Base-by-base conservation (phyloP, 2,113 vertebrate species). In the Grallaria varia region DNA sequence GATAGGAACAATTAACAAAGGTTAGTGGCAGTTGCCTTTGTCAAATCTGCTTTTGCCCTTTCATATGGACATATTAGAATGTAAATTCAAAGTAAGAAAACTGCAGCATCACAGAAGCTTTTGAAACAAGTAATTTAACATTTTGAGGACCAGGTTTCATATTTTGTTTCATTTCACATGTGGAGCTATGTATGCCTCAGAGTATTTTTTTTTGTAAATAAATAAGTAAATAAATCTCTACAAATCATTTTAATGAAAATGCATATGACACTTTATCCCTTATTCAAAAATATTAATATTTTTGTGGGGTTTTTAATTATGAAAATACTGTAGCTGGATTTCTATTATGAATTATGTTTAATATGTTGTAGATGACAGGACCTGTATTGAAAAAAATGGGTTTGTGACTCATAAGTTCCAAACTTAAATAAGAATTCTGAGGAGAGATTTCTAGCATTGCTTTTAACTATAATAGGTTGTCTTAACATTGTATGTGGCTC, bases 271-370 rank as follows among this genome's bases (percentile, higher is more conserved):
- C 4, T 59, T 75, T 21, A 49, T 63, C 2, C 10, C 14, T 50
- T 56, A 50, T 23, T 84, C 3, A 45, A 50, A 78, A 94, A 58
- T 56, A 37, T 31, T 71, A 50, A 5, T 78, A 17, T 59, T 87
- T 87, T 74, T 12, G 3, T 4, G 11, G 3, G 3, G 0, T 2
- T 12, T 87, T 60, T 6, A 60, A 35, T 24, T 67, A 13, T 78
- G 52, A 81, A 77, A 71, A 72, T 55, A 75, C 9, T 31, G 15
- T 15, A 77, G 16, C 9, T 71, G 27, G 30, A 28, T 72, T 93
- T 89, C 21, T 91, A 5, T 68, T 87, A n/a, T 52, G 16, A 84
- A 68, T n/a, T 67, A 27, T 15, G 4, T 14, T 74, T 74, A 39
- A 25, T 75, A 27, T 27, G 6, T 76, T 73, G 33, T 6, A 40